phyloP scores from a whole-genome alignment of 2,888 invertebrate species.

The Xestoiulus laeticollis region DNA sequence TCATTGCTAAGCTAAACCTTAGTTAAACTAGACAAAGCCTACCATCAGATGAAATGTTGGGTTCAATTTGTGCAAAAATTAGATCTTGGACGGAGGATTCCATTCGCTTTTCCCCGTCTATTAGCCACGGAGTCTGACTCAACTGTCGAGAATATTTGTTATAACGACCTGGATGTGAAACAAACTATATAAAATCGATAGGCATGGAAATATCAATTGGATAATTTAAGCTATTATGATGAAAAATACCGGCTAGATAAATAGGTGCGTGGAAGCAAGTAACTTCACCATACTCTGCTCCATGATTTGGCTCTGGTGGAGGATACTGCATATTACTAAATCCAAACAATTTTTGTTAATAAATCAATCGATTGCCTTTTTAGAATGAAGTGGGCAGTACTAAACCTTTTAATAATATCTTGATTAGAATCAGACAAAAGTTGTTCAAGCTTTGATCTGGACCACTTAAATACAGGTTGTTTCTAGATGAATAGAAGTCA shows the following conservation, averaged over 20 bases:
- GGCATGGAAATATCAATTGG: conserved; percentile 58
- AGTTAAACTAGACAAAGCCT: conserved; percentile 56
- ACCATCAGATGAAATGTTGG: conserved; percentile 70
- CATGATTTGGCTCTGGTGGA: conserved; percentile 66
- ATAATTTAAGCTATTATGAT: conserved; percentile 51
- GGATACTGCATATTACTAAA: conserved; percentile 67
- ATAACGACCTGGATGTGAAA: conserved; percentile 72
- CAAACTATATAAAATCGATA: not conserved
- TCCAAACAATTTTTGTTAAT: not conserved
- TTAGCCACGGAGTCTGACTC: conserved; percentile 94
- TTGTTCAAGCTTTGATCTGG: not conserved
- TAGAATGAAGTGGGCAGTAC: not conserved
- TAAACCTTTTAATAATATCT: not conserved
- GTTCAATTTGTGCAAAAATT: conserved; percentile 75
- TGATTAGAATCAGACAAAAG: not conserved
- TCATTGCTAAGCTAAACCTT: not conserved
- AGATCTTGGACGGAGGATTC: conserved; percentile 92
- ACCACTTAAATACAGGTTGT: not conserved
- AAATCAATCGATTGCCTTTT: not conserved
- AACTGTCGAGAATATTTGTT: conserved; percentile 83
- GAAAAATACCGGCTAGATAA: conserved; percentile 69
- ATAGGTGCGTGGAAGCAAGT: conserved; percentile 71
- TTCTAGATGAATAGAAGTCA: not conserved
- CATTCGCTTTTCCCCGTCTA: conserved; percentile 80
- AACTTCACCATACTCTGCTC: conserved; percentile 68